A percentile compares a stretch with the other conserved stretches of the same genome.
These are phyloP conservation scores for Drosophila ochracea DNA, from an alignment of 2,888 invertebrate genomes.

Conservation along the genomic window DNA sequence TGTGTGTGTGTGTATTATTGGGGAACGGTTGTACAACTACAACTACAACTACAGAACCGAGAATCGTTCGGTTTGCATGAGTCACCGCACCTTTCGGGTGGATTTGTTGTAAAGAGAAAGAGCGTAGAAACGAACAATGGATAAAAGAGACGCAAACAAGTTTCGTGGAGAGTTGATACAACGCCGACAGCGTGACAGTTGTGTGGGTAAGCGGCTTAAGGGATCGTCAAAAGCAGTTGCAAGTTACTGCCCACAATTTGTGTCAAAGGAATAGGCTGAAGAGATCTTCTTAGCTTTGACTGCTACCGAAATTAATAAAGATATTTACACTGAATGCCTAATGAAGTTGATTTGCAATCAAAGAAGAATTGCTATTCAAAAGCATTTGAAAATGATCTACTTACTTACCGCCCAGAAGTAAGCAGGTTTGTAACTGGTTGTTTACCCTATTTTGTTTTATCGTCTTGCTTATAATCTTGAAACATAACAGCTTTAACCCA, in stretches of 20 bases:
- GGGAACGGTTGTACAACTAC: slow-evolving; percentile 52
- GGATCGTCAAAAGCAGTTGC: slow-evolving; percentile 44
- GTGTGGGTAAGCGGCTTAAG: slow-evolving; percentile 75
- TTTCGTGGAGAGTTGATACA: slow-evolving; percentile 42
- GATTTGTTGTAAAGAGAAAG: slow-evolving; percentile 61
- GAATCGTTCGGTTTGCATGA: slow-evolving; percentile 47
- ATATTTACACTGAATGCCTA: slow-evolving; percentile 46
- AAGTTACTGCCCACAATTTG: slow-evolving; percentile 27
- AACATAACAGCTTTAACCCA: slow-evolving; percentile 17
- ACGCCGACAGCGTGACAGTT: slow-evolving; percentile 64
- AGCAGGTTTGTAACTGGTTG: slow-evolving; percentile 1
- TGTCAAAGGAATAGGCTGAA: slow-evolving; percentile 28
- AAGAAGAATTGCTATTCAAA: slow-evolving; percentile 32
- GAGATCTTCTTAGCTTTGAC: slow-evolving; percentile 21
- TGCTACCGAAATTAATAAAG: slow-evolving; percentile 70
- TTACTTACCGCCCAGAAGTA: slow-evolving; percentile 56
- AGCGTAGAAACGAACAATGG: slow-evolving; percentile 61
- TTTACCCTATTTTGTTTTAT: neutral
- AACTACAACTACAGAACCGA: slow-evolving; percentile 21
- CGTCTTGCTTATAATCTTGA: slow-evolving; percentile 6
- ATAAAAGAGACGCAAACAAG: slow-evolving; percentile 70
- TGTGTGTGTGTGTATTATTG: slow-evolving; percentile 12
- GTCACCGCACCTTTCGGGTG: slow-evolving; percentile 50
- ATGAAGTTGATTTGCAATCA: slow-evolving; percentile 64
- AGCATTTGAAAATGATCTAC: slow-evolving; percentile 34